Evolutionary conservation across 2,113 vertebrate genomes (phyloP).

Genomic region (Microtus pennsylvanicus): DNA sequence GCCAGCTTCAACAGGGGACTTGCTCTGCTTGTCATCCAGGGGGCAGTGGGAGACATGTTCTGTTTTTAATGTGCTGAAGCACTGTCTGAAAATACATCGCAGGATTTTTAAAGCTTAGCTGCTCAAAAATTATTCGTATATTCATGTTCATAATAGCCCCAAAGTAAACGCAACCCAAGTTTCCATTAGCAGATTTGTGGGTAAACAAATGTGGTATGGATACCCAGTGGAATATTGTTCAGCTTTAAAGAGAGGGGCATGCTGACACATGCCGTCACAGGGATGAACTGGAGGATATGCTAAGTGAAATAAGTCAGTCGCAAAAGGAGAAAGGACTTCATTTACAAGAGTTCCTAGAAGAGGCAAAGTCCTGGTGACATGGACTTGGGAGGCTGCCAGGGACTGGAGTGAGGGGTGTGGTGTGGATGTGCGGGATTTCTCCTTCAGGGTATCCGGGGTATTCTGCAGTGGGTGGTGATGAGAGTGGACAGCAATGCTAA

Average conservation of each 20-base stretch:
- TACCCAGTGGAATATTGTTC: neutral
- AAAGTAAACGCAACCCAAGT: neutral
- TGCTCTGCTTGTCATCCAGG: neutral
- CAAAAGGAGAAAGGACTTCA: neutral
- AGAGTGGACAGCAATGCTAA: fast-evolving
- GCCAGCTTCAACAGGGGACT: neutral
- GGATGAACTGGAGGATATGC: neutral
- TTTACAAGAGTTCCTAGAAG: neutral
- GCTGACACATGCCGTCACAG: neutral
- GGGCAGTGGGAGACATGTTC: neutral
- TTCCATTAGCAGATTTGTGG: neutral
- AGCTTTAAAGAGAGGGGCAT: neutral
- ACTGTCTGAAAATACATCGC: constrained; percentile 9
- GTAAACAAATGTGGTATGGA: neutral
- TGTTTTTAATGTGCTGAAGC: neutral
- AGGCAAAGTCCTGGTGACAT: neutral
- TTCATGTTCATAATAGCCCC: neutral
- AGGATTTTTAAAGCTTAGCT: constrained; percentile 32
- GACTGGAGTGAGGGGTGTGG: neutral
- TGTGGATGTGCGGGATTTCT: neutral
- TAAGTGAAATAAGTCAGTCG: neutral
- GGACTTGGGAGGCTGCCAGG: neutral
- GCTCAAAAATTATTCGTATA: neutral
- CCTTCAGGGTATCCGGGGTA: neutral
- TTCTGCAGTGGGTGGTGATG: neutral